Conservation (phyloP, 2,113 vertebrate species). For the Oenanthe melanoleuca region DNA sequence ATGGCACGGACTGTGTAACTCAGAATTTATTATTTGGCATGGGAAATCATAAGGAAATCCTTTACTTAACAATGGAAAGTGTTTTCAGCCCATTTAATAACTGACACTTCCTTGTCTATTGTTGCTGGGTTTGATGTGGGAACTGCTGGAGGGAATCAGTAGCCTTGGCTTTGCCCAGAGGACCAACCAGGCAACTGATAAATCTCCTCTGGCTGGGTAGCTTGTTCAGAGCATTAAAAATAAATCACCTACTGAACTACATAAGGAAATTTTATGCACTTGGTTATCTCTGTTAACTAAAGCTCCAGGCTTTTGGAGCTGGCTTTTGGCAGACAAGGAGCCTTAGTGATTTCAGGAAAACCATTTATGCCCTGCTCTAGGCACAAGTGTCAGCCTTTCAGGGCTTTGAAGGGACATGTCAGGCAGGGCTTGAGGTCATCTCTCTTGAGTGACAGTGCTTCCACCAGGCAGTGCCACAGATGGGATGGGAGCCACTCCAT, state of each 20-base stretch:
- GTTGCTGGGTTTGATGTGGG: background rate
- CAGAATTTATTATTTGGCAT: slow-evolving; percentile 46
- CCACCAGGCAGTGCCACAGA: background rate
- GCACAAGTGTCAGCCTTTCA: fast-evolving
- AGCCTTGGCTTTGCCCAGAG: slow-evolving; percentile 1
- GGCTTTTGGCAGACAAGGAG: background rate
- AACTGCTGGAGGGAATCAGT: background rate
- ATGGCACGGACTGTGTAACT: background rate
- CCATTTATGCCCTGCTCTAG: background rate
- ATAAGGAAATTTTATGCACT: slow-evolving; percentile 7
- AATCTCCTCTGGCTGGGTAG: background rate
- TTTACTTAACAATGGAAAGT: slow-evolving; percentile 62
- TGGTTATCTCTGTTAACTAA: background rate
- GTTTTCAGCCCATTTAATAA: slow-evolving; percentile 28
- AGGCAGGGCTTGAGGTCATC: background rate
- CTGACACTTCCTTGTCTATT: slow-evolving; percentile 67
- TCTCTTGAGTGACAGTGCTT: background rate
- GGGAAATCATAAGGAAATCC: slow-evolving; percentile 69
- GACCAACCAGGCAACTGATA: slow-evolving; percentile 11
- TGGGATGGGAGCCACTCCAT: background rate
- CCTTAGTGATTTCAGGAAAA: background rate
- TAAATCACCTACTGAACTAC: slow-evolving; percentile 9
- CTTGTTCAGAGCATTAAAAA: background rate
- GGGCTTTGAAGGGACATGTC: background rate
- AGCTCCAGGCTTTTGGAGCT: background rate